Base-by-base conservation (phyloP, 2,888 invertebrate genomes). In the Brachyopa scutellaris region DNA sequence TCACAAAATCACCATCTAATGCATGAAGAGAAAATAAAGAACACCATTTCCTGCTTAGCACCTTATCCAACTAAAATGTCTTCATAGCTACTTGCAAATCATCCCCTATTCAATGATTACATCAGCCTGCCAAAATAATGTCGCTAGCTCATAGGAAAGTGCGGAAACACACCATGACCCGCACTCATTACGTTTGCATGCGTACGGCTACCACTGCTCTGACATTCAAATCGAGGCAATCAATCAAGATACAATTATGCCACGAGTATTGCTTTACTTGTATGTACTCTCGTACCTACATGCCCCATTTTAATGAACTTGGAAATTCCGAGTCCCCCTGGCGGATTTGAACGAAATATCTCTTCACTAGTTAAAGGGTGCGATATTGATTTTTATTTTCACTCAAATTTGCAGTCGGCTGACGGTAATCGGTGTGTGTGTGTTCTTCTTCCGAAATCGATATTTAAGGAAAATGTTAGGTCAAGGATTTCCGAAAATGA, bases 201-300 rank as follows among this genome's bases (percentile, higher is more conserved):
- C 57, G 57, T 57, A 69, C 57, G 57, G 17, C 26, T 13, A 15
- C 17, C 26, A 19, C 36, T 38, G 17, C 11, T 23, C 23, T 33
- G 21, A 55, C 38, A 64, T 53, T 72, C 61, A 72, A 62, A 55
- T 55, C 55, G 62, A 36, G 53, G 61, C 62, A 62, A 62, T 62
- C 72, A 62, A 72, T 62, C 72, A 62, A 72, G 61, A 72, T 62
- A 72, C 42, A 36, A 72, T 61, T 72, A 40, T 61, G 31, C 36
- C n/a, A 11, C 3, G 17, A n/a, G n/a, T n/a, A n/a, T n/a, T n/a
- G n/a, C n/a, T n/a, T n/a, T n/a, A n/a, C n/a, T n/a, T n/a, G n/a
- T n/a, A n/a, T n/a, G n/a, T n/a, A n/a, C n/a, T n/a, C n/a, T n/a
- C n/a, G n/a, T n/a, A n/a, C n/a, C n/a, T n/a, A 15, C 45, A 26